Evolutionary conservation across 1,140 invertebrate genomes (phyloP).

Genomic region (Potamilus streckersoni): DNA sequence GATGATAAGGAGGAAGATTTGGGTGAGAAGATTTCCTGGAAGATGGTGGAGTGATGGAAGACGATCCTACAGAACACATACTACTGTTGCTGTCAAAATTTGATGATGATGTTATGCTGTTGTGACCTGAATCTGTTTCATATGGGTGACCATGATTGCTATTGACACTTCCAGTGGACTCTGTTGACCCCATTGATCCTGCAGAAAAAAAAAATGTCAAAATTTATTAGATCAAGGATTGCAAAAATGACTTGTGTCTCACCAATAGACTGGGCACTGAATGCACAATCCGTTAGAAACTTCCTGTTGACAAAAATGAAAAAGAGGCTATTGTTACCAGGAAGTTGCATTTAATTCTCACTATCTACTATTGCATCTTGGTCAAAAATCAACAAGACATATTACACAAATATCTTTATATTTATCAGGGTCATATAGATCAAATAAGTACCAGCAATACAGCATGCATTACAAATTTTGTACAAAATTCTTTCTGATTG

Average conservation of each 20-base stretch:
- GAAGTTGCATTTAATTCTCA: neutral
- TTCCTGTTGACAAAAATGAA: neutral
- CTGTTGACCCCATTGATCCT: constrained; percentile 86
- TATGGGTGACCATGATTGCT: constrained; percentile 35
- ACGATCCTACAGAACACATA: neutral
- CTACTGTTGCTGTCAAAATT: no score
- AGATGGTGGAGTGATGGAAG: constrained; percentile 23
- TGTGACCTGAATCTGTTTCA: constrained; percentile 8
- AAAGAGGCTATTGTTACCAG: neutral
- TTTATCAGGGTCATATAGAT: no score
- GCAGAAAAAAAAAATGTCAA: constrained; percentile 26
- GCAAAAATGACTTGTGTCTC: no score
- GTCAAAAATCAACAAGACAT: constrained; percentile 5
- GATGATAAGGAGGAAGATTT: constrained; percentile 1
- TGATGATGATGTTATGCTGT: constrained; percentile 1
- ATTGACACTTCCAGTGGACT: constrained; percentile 54
- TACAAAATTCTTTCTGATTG: no score
- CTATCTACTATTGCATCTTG: neutral
- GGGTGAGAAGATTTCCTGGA: constrained; percentile 21
- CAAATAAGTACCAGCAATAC: no score
- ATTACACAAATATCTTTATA: no score
- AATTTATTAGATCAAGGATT: neutral
- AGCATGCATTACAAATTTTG: no score
- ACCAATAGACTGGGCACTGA: no score
- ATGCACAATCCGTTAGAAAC: no score